A percentile compares a stretch with the other conserved stretches of the same genome.
These are phyloP conservation scores for Tanaodytes sp. DNA, from an alignment of 2,888 invertebrate genomes.

Conservation along the genomic window DNA sequence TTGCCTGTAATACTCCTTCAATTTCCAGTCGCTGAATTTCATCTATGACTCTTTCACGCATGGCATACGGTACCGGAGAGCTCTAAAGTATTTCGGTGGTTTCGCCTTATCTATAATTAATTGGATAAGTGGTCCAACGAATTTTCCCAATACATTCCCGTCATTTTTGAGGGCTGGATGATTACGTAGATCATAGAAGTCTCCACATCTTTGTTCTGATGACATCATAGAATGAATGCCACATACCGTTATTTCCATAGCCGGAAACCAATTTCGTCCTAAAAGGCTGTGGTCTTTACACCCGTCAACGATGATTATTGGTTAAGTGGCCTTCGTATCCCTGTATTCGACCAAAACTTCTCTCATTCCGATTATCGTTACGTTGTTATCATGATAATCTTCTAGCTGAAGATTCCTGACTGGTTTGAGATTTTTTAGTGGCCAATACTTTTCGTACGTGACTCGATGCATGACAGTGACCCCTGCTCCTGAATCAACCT, in stretches of 20 bases:
- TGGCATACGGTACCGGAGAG: slow-evolving; percentile 26
- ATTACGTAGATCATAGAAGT: too few species aligned
- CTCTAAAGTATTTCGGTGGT: slow-evolving; percentile 7
- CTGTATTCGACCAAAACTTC: slow-evolving; percentile 3
- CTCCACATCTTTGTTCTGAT: too few species aligned
- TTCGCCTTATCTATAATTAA: not conserved
- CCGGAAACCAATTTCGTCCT: slow-evolving; percentile 25
- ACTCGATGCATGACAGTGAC: slow-evolving; percentile 2
- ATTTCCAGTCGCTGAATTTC: slow-evolving; percentile 19
- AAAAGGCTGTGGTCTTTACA: slow-evolving; percentile 18
- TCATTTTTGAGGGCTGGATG: not conserved
- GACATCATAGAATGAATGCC: too few species aligned
- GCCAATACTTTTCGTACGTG: too few species aligned
- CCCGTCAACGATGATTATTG: slow-evolving; percentile 19
- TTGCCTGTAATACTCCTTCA: slow-evolving; percentile 12
- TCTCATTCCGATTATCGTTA: slow-evolving; percentile 2
- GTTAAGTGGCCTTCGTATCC: not conserved
- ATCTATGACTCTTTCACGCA: not conserved
- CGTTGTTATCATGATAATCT: slow-evolving; percentile 12
- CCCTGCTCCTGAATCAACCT: slow-evolving; percentile 14
- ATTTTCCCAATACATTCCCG: not conserved
- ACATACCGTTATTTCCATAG: too few species aligned
- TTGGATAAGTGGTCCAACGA: not conserved
- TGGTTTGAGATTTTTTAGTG: too few species aligned
- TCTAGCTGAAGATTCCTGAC: too few species aligned